These are phyloP conservation scores for Drosophila burlai DNA, from an alignment of 1,140 invertebrate species.

Conservation along the genomic window DNA sequence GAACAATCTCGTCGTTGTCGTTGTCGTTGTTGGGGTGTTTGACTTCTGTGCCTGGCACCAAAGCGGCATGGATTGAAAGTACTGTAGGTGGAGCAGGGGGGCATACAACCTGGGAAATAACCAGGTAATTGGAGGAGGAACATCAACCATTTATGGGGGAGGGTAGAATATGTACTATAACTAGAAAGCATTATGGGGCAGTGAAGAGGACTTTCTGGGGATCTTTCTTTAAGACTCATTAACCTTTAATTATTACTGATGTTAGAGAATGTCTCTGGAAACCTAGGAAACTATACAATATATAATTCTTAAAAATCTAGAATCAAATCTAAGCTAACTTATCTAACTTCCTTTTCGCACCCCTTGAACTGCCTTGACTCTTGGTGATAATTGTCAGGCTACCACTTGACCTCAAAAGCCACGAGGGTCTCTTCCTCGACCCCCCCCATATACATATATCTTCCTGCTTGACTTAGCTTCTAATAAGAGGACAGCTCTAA, in stretches of 20 bases:
- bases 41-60: slow-evolving; percentile 59
- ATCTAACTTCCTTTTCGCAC: slow-evolving; percentile 16
- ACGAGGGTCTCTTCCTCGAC: slow-evolving; percentile 5
- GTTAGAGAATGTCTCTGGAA: neutral
- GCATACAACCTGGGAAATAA: slow-evolving; percentile 16
- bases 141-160: slow-evolving; percentile 1
- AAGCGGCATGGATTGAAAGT: too few relatives aligned
- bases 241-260: neutral
- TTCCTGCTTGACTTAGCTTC: slow-evolving; percentile 15
- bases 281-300: too few relatives aligned
- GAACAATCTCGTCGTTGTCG: slow-evolving; percentile 34
- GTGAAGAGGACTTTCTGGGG: too few relatives aligned
- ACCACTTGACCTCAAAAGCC: slow-evolving; percentile 24
- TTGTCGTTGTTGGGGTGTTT: slow-evolving; percentile 41
- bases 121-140: slow-evolving; percentile 31
- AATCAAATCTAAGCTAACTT: neutral
- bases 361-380: slow-evolving; percentile 37
- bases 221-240: too few relatives aligned
- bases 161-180: neutral
- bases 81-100: neutral
- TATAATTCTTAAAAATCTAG: too few relatives aligned
- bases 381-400: slow-evolving; percentile 10
- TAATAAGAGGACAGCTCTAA: slow-evolving; percentile 3
- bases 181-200: neutral
- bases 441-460: slow-evolving; percentile 1